Evolutionary conservation across 2,797 vertebrate genomes (phyloP).

Genomic region (Threskiornis aethiopicus): DNA sequence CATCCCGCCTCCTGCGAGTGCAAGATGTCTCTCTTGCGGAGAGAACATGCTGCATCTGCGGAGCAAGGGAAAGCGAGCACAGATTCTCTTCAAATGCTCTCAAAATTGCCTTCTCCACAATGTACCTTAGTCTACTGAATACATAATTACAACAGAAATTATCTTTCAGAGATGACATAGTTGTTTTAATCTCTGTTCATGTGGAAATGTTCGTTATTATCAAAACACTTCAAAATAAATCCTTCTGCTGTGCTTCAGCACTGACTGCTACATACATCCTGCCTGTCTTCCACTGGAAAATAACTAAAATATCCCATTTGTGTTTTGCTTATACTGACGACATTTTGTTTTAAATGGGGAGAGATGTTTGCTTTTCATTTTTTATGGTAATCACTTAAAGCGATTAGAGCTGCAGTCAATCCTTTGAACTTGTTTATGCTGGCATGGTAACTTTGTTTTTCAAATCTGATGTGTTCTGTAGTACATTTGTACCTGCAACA

Average conservation of each 20-base stretch:
- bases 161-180: background rate
- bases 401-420: background rate
- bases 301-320: background rate
- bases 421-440: background rate
- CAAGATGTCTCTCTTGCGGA: background rate
- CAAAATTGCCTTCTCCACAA: background rate
- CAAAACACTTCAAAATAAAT: slow-evolving; percentile 14
- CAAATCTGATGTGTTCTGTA: background rate
- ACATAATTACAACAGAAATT: background rate
- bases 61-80: background rate
- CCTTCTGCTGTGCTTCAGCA: background rate
- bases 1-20: background rate
- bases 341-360: background rate
- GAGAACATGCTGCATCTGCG: background rate
- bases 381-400: background rate
- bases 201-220: background rate
- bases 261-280: background rate
- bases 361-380: background rate
- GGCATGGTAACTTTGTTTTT: background rate
- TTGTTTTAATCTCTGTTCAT: background rate
- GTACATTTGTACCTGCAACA: background rate
- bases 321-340: background rate
- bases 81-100: background rate
- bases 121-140: background rate
- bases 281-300: background rate